Conservation (phyloP, 2,113 vertebrate species). For the Phoenicopterus ruber region DNA sequence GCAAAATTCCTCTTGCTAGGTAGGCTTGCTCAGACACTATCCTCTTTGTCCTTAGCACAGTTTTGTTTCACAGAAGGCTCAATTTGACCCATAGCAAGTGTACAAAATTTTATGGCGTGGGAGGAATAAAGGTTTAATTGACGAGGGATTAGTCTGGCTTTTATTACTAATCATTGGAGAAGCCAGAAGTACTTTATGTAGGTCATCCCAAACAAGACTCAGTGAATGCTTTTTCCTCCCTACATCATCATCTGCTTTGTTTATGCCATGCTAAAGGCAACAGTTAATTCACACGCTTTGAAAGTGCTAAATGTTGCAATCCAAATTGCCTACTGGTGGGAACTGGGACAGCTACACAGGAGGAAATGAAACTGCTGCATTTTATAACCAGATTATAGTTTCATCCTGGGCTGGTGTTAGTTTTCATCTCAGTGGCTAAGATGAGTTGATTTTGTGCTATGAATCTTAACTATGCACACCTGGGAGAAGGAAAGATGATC, state of each 20-base stretch:
- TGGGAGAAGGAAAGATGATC: neutral
- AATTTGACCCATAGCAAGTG: neutral
- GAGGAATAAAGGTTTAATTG: slow-evolving; percentile 33
- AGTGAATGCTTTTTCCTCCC: neutral
- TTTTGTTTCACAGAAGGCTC: neutral
- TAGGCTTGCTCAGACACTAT: neutral
- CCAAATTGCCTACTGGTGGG: slow-evolving; percentile 10
- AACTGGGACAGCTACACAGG: neutral
- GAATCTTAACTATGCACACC: neutral
- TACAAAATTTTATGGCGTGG: neutral
- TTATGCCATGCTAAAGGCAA: slow-evolving; percentile 20
- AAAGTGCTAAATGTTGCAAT: neutral
- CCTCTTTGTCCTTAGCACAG: neutral
- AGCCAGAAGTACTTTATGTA: slow-evolving; percentile 14
- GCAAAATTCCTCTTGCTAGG: neutral
- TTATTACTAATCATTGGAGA: neutral
- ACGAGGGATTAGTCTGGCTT: neutral
- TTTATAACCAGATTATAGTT: slow-evolving; percentile 8
- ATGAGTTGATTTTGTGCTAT: neutral
- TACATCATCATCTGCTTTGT: slow-evolving; percentile 16
- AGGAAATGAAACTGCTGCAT: neutral
- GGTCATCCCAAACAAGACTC: slow-evolving; percentile 10
- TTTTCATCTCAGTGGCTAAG: neutral
- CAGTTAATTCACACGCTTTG: neutral
- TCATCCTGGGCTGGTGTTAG: neutral